Conservation (phyloP, 2,888 invertebrate genomes). For the Dryobota labecula region DNA sequence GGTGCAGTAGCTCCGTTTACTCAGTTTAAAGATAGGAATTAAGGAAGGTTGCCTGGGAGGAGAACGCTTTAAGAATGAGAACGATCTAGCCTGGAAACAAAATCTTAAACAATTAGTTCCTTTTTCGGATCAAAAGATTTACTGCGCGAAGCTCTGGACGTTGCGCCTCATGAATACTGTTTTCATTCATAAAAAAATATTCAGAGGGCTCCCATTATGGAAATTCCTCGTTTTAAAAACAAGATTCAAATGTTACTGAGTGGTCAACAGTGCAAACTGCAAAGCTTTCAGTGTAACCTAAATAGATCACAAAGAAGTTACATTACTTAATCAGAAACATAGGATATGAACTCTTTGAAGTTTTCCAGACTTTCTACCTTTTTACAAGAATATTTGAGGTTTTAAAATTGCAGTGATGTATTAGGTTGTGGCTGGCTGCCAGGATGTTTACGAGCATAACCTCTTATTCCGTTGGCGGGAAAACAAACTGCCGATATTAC, state of each 20-base stretch:
- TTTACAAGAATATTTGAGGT: slow-evolving; percentile 34
- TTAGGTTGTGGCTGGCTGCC: slow-evolving; percentile 59
- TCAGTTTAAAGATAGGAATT: slow-evolving; percentile 28
- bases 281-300: slow-evolving; percentile 11
- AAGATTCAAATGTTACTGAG: slow-evolving; percentile 35
- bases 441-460: slow-evolving; percentile 40
- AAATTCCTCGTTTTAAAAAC: slow-evolving; percentile 24
- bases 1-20: slow-evolving; percentile 15
- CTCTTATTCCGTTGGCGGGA: slow-evolving; percentile 35
- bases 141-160: neutral
- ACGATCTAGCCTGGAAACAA: neutral
- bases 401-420: slow-evolving; percentile 50
- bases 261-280: slow-evolving; percentile 11
- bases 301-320: slow-evolving; percentile 15
- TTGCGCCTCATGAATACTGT: slow-evolving; percentile 37
- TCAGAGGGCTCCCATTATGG: slow-evolving; percentile 16
- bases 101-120: neutral
- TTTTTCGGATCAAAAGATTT: slow-evolving; percentile 13
- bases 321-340: slow-evolving; percentile 20
- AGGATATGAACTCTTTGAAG: slow-evolving; percentile 7
- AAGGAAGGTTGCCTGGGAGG: neutral
- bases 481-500: slow-evolving; percentile 56
- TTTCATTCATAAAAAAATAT: slow-evolving; percentile 39
- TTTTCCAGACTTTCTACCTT: slow-evolving; percentile 11
- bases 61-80: neutral